Evolutionary conservation across 1,140 invertebrate genomes (phyloP).

Genomic region (Bombus ignitus): DNA sequence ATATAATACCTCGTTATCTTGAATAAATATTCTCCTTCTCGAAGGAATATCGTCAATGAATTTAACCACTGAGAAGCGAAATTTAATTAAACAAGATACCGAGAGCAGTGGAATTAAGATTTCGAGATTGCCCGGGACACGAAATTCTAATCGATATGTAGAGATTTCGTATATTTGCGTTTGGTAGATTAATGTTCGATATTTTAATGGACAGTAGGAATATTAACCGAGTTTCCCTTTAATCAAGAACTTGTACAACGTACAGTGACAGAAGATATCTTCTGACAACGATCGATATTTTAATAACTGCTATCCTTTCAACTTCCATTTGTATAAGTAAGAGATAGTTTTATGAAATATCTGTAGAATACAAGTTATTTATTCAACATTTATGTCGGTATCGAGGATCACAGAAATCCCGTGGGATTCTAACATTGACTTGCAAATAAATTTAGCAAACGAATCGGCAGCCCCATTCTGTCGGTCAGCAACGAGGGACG

Average conservation of each 20-base stretch:
- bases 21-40: constrained; percentile 1
- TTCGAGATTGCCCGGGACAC: too few species aligned
- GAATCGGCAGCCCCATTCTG: not conserved
- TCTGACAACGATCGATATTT: not conserved
- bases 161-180: too few species aligned
- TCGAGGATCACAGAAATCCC: not conserved
- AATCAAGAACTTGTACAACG: not conserved
- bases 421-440: constrained; percentile 11
- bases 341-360: not conserved
- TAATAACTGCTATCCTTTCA: not conserved
- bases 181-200: too few species aligned
- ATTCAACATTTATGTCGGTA: not conserved
- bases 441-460: constrained; percentile 33
- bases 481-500: not conserved
- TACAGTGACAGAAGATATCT: too few species aligned
- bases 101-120: too few species aligned
- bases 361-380: not conserved
- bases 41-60: not conserved
- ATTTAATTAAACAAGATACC: not conserved
- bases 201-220: too few species aligned
- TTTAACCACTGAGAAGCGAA: not conserved
- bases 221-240: not conserved
- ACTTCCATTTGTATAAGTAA: not conserved
- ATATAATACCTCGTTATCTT: constrained; percentile 15
- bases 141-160: too few species aligned